Evolutionary conservation across 2,888 invertebrate species (phyloP).

Genomic region (Trypoxylon attenuatum): DNA sequence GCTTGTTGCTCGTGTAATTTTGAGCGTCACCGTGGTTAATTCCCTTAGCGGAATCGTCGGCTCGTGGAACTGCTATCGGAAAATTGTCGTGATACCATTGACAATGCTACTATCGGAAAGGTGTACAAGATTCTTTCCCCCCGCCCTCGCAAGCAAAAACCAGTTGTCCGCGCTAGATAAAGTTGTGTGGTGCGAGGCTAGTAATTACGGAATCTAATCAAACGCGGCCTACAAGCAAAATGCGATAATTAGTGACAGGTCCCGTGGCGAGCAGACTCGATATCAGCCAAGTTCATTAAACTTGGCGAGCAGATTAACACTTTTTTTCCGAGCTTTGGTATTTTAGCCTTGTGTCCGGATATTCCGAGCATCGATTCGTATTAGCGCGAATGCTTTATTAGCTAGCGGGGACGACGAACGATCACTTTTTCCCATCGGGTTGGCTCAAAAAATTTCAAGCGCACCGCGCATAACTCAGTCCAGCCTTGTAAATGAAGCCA

Average conservation of each 20-base stretch:
- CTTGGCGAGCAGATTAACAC: slow-evolving; percentile 9
- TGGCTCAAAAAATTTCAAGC: background rate
- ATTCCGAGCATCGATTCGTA: background rate
- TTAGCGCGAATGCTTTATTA: background rate
- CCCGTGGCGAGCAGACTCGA: slow-evolving; percentile 18
- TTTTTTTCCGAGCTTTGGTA: no score
- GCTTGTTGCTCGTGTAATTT: no score
- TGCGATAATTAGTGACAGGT: slow-evolving; percentile 13
- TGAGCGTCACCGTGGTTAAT: no score
- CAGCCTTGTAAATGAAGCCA: background rate
- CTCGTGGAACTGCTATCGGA: no score
- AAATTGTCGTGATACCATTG: no score
- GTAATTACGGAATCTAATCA: slow-evolving; percentile 32
- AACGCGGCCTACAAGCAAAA: slow-evolving; percentile 11
- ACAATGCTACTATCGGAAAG: slow-evolving; percentile 2
- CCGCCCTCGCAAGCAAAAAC: no score
- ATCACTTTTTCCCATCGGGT: background rate
- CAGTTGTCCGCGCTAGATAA: slow-evolving; percentile 24
- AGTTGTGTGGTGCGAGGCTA: slow-evolving; percentile 17
- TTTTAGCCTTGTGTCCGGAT: background rate
- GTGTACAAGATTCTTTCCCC: slow-evolving; percentile 14
- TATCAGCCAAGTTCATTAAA: slow-evolving; percentile 28
- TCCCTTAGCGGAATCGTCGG: no score
- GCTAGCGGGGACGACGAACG: background rate
- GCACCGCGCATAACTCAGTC: background rate